Base-by-base conservation (phyloP, 2,888 invertebrate genomes). In the Tachina lurida region DNA sequence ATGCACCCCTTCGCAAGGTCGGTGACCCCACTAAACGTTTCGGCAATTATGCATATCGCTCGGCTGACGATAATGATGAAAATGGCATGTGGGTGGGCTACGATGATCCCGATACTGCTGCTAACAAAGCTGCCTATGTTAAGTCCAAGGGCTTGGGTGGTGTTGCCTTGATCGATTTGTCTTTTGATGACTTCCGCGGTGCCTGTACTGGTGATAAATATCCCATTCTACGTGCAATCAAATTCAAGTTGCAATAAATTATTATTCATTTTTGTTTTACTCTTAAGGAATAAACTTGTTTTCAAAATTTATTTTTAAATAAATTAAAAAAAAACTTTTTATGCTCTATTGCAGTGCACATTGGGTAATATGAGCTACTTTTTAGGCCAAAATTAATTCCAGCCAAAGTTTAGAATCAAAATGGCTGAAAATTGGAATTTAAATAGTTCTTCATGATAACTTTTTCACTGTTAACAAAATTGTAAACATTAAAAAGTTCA, bases 31-130 rank as follows among this genome's bases (percentile, higher is more conserved):
- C 96, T 88, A 96, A 96, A 89, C 95, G 96, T 88, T 96, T 96
- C 87, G 96, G 97, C 75, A 95, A 95, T 39, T 97, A 97, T 90
- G 97, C 96, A 0, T 97, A 95, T 94, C 95, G 96, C 85, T 92
- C 95, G 0, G 95, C 96, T 76, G 94, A 95, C 77, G 94, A 95
- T 65, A 94, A 93, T 75, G 95, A 94, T 2, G 95, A 95, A 22
- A 94, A 94, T 15, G 97, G 97, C 3, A 92, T 97, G 15, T 97
- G 97, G 97, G 95, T 96, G 9, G 95, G 95, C 77, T 97, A 96
- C 91, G 97, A 97, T 90, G 97, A 97, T 90, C 95, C 96, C 0
- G 97, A 97, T 88, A 96, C 96, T 0, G 96, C 96, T 71, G 96
- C 95, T 54, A 95, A 95, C 90, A 97, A 97, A 92, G 97, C 96